These are phyloP conservation scores for Bucco capensis DNA, from an alignment of 2,113 vertebrate species.

Conservation along the genomic window DNA sequence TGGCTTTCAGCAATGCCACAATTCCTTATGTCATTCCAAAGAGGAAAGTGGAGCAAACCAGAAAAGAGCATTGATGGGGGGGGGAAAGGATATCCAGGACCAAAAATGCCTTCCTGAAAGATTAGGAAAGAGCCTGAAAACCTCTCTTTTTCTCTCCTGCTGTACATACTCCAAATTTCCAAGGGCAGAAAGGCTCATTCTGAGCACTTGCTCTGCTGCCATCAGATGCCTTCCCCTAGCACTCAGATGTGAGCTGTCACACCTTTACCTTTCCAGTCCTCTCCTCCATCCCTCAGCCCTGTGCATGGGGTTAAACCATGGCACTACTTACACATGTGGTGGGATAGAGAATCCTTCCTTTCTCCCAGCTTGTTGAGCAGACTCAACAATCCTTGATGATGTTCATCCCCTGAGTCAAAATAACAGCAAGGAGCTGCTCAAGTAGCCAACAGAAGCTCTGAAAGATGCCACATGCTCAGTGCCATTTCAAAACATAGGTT, in stretches of 20 bases:
- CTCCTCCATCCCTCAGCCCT: no score
- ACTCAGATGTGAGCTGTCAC: no score
- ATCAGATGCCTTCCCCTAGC: no score
- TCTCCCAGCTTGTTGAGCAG: no score
- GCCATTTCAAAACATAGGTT: not conserved
- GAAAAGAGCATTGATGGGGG: rapidly evolving
- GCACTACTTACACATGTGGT: no score
- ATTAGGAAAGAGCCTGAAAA: not conserved
- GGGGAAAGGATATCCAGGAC: not conserved
- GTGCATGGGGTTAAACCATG: no score
- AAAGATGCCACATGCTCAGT: not conserved
- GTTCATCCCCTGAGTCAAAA: not conserved
- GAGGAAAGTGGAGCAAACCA: not conserved
- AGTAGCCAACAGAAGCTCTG: not conserved
- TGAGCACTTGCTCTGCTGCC: no score
- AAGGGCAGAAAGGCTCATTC: not conserved
- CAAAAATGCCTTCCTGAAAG: not conserved
- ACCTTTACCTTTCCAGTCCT: no score
- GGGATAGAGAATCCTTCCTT: no score
- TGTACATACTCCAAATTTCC: not conserved
- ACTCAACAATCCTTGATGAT: not conserved
- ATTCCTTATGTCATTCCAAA: not conserved
- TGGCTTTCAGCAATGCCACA: not conserved
- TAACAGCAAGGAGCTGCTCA: not conserved
- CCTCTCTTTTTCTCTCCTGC: not conserved